Base-by-base conservation (phyloP, 2,113 vertebrate genomes). In the Neopipo cinnamomea region DNA sequence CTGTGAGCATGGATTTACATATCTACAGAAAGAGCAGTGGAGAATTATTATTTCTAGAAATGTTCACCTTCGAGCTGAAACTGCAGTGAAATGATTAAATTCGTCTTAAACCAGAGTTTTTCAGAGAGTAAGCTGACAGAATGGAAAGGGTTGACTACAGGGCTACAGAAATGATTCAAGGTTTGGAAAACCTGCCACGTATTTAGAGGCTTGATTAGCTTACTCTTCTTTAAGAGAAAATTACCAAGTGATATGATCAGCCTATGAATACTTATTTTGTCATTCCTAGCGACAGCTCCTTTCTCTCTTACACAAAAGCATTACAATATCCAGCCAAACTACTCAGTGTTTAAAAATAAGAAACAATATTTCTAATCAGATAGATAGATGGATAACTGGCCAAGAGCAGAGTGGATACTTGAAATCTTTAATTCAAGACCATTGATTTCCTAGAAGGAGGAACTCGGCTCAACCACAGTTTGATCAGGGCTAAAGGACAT, bases 141-240 rank as follows among this genome's bases (percentile, higher is more conserved):
- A 58, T 35, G 37, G 62, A 85, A 75, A 73, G 55, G 53, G 49
- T 85, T 91, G 75, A 71, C 74, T 62, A 58, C 41, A 66, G 74
- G 49, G 62, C 83, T 89, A 44, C 2, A 39, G 49, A 91, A 89
- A n/a, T 46, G 18, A 94, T 80, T 95, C 63, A 35, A 59, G 59
- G 16, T 73, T 91, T 93, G 78, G 77, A 88, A 92, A 95, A 92
- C 62, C 55, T 87, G 73, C 53, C 62, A n/a, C 0, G 1, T 85
- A 44, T 82, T 92, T 84, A 89, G 46, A 62, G 23, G 31, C 58
- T 95, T 85, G 91, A 93, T 92, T 93, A 94, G 35, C 55, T 94
- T 39, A 35, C 46, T 88, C 31, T 72, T 88, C 63, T 88, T 79
- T 88, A 70, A 80, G 83, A 80, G 41, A 96, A 85, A 89, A 91